phyloP scores from a whole-genome alignment of 2,113 vertebrate genomes.

The Loxodonta africana region DNA sequence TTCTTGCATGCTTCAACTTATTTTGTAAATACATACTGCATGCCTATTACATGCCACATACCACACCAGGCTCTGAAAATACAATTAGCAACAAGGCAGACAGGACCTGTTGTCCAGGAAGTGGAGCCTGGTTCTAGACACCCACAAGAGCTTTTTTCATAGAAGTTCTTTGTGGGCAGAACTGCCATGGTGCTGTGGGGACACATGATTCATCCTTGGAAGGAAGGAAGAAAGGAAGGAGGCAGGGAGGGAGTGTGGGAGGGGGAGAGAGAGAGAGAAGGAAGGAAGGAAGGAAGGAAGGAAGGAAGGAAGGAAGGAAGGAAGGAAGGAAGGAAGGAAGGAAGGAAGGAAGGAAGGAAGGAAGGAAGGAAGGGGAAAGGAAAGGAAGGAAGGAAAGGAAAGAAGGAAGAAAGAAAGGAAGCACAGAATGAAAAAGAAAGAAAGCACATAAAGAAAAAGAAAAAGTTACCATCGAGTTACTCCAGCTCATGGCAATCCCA shows the following conservation, averaged over 20 bases:
- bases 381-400: no score
- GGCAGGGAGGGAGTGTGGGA: background rate
- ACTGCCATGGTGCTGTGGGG: accelerated
- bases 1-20: accelerated
- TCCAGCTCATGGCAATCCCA: background rate
- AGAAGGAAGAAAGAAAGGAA: no score
- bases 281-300: no score
- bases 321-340: no score
- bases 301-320: no score
- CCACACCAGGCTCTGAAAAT: accelerated
- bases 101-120: accelerated
- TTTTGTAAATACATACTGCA: accelerated
- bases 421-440: background rate
- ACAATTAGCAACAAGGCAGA: accelerated
- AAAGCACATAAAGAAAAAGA: no score
- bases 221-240: background rate
- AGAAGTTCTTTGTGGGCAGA: accelerated
- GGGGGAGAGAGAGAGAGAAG: background rate
- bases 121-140: accelerated
- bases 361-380: no score
- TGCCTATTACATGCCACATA: accelerated
- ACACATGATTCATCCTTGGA: background rate
- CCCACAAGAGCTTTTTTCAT: accelerated
- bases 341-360: background rate
- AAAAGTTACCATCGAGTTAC: background rate